Evolutionary conservation across 2,797 vertebrate genomes (phyloP).

Genomic region (Poliocrania exsul): DNA sequence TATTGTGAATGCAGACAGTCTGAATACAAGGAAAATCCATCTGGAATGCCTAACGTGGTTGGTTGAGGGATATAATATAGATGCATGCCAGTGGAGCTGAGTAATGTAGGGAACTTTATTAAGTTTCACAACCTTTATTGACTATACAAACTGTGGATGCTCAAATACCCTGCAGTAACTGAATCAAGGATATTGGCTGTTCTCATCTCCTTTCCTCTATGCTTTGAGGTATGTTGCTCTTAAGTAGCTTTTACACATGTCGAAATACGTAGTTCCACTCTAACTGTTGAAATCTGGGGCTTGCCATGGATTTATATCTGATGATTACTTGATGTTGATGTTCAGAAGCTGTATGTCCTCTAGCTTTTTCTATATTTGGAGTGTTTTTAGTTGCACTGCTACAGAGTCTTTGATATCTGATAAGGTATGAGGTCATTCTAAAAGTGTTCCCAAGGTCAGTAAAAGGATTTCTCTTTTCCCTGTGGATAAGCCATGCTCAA

Average conservation of each 20-base stretch:
- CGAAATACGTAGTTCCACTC: neutral
- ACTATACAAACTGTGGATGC: neutral
- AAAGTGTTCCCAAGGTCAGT: neutral
- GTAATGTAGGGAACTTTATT: neutral
- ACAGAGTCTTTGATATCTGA: neutral
- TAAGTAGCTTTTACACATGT: neutral
- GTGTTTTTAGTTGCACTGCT: neutral
- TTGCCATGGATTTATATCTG: neutral
- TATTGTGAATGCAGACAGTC: neutral
- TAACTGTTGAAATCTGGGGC: neutral
- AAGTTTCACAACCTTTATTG: neutral
- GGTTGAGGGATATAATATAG: neutral
- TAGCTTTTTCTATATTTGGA: neutral
- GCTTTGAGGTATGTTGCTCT: neutral
- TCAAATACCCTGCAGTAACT: neutral
- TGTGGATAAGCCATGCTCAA: neutral
- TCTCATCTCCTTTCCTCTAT: neutral
- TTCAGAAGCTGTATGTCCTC: neutral
- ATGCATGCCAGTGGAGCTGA: neutral
- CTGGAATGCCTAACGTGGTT: neutral
- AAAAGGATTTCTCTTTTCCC: neutral
- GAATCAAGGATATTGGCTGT: neutral
- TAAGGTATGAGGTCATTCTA: neutral
- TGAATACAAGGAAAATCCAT: neutral
- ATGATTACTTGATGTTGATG: neutral